Evolutionary conservation across 2,797 vertebrate genomes (phyloP).

Genomic region (Chaenodraco wilsoni): DNA sequence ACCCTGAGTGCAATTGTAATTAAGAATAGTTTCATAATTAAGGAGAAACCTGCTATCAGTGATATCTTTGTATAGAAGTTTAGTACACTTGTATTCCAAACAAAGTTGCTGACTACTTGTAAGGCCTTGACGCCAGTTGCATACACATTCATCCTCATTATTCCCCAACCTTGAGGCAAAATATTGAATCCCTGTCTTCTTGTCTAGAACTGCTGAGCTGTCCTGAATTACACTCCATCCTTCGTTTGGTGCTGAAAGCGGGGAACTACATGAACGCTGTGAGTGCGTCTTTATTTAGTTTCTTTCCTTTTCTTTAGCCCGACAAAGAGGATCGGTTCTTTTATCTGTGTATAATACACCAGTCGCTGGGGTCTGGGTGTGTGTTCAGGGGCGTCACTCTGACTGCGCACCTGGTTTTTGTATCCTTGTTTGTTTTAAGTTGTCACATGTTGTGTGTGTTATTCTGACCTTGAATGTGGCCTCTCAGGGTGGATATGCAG

Average conservation of each 20-base stretch:
- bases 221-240: conserved; percentile 86
- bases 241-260: conserved; percentile 87
- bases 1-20: conserved; percentile 29
- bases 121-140: conserved; percentile 26
- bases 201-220: conserved; percentile 84
- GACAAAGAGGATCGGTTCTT: conserved; percentile 36
- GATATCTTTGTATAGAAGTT: not conserved
- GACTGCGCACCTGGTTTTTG: conserved; percentile 58
- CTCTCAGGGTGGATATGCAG: conserved; percentile 85
- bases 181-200: conserved; percentile 44
- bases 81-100: conserved; percentile 7
- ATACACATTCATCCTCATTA: conserved; percentile 28
- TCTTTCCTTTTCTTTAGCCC: conserved; percentile 24
- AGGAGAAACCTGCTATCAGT: not conserved
- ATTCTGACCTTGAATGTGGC: conserved; percentile 60
- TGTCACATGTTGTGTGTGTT: conserved; percentile 39
- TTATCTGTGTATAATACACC: conserved; percentile 46
- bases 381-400: conserved; percentile 44
- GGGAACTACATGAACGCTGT: conserved; percentile 91
- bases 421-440: conserved; percentile 69
- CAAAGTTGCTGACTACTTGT: conserved; percentile 45
- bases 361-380: conserved; percentile 36
- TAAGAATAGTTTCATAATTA: conserved; percentile 7
- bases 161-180: conserved; percentile 24
- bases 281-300: conserved; percentile 62